phyloP scores from a whole-genome alignment of 2,113 vertebrate genomes.

The Macrotis lagotis region DNA sequence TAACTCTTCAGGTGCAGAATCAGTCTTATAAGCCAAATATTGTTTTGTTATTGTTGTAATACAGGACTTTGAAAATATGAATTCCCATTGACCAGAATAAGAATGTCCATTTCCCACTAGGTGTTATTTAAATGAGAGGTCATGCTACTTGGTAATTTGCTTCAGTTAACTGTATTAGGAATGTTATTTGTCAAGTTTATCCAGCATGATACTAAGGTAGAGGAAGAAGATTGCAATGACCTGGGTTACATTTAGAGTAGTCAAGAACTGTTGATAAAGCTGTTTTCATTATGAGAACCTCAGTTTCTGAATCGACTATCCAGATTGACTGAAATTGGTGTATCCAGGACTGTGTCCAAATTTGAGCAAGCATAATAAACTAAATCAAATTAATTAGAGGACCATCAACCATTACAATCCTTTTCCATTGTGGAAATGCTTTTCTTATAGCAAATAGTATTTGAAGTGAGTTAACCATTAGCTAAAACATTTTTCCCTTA shows the following conservation, averaged over 20 bases:
- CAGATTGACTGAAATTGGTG: neutral
- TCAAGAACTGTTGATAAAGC: neutral
- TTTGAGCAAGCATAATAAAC: neutral
- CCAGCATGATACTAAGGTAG: neutral
- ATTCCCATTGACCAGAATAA: neutral
- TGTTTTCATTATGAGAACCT: neutral
- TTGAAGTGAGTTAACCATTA: neutral
- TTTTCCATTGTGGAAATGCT: neutral
- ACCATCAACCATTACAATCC: neutral
- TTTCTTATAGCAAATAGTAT: neutral
- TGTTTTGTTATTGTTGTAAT: neutral
- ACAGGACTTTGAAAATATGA: neutral
- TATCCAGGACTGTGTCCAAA: neutral
- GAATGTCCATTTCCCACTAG: neutral
- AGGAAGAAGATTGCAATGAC: neutral
- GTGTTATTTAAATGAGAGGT: neutral
- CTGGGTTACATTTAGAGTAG: neutral
- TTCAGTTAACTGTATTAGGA: neutral
- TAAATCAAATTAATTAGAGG: neutral
- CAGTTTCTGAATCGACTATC: neutral
- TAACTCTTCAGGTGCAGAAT: neutral
- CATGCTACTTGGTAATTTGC: neutral
- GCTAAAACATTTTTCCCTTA: neutral
- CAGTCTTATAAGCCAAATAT: neutral
- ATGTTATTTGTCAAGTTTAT: neutral